Evolutionary conservation across 2,797 vertebrate genomes (phyloP).

Genomic region (Characodon lateralis): DNA sequence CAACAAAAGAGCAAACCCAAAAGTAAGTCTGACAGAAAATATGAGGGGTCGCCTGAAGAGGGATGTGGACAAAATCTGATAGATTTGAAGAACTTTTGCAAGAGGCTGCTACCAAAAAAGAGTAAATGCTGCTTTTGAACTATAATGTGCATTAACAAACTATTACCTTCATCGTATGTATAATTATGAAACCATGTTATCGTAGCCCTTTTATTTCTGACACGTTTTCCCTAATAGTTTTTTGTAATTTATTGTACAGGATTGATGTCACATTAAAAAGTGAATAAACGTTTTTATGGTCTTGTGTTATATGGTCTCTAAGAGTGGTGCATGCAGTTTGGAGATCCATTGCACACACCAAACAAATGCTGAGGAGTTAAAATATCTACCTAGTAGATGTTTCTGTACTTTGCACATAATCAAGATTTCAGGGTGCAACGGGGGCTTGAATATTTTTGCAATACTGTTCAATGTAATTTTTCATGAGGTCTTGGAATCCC

Average conservation of each 20-base stretch:
- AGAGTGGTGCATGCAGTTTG: background rate
- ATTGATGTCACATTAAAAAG: background rate
- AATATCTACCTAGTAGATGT: background rate
- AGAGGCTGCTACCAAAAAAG: background rate
- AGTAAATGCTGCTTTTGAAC: background rate
- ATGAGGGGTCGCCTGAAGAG: background rate
- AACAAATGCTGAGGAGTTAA: background rate
- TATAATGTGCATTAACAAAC: background rate
- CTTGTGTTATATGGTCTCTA: background rate
- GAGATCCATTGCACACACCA: background rate
- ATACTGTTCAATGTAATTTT: background rate
- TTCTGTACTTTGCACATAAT: conserved; percentile 2
- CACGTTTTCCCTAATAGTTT: background rate
- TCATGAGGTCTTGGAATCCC: conserved; percentile 19
- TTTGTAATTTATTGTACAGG: background rate
- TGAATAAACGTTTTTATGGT: too few relatives aligned
- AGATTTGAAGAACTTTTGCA: background rate
- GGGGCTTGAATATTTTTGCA: background rate
- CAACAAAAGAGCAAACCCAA: too few relatives aligned
- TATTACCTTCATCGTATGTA: background rate
- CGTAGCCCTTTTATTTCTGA: background rate
- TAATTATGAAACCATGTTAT: background rate
- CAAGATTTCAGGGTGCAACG: background rate
- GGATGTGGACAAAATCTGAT: background rate
- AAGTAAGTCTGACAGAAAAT: too few relatives aligned